phyloP scores from a whole-genome alignment of 2,113 vertebrate genomes.

The Rafetus swinhoei region DNA sequence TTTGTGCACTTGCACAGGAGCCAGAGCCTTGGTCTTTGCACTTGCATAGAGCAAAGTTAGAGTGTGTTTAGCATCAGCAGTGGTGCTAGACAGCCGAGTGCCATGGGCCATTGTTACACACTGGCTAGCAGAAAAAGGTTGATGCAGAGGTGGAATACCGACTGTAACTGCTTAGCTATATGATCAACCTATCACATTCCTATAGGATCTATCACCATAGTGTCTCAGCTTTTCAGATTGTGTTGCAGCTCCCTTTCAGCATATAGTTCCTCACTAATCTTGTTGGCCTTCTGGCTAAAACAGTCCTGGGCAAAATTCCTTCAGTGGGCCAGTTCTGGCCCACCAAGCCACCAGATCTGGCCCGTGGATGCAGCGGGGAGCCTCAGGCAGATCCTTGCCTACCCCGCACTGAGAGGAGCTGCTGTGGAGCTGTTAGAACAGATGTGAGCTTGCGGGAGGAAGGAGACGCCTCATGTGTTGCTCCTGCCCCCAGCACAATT shows the following conservation, averaged over 20 bases:
- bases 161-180: not conserved
- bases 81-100: not conserved
- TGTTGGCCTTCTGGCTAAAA: not conserved
- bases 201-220: not conserved
- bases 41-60: not conserved
- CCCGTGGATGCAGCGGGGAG: too few relatives aligned
- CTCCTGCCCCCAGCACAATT: too few relatives aligned
- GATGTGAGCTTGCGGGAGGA: too few relatives aligned
- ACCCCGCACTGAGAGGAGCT: too few relatives aligned
- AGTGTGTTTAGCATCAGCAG: not conserved
- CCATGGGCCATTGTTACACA: not conserved
- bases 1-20: not conserved
- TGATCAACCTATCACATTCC: not conserved
- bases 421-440: too few relatives aligned
- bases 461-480: too few relatives aligned
- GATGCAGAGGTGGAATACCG: not conserved
- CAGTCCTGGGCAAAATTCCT: too few relatives aligned
- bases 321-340: too few relatives aligned
- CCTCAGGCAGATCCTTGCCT: too few relatives aligned
- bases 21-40: not conserved
- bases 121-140: not conserved
- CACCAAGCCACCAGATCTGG: too few relatives aligned
- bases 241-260: not conserved
- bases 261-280: not conserved
- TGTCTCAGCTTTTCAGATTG: not conserved